phyloP scores from a whole-genome alignment of 2,113 vertebrate genomes.

The Panthera tigris region DNA sequence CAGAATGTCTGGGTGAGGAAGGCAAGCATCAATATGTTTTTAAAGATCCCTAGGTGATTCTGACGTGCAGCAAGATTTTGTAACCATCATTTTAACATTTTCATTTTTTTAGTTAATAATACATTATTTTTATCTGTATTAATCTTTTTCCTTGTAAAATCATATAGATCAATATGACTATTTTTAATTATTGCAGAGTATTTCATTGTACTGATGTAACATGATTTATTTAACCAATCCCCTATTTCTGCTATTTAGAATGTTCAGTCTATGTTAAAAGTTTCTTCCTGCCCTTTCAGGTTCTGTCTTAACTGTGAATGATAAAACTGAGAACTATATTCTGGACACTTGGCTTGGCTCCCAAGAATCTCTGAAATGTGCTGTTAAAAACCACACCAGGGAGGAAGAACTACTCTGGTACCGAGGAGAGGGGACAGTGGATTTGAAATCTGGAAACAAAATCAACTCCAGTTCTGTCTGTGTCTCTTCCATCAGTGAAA shows the following conservation, averaged over 20 bases:
- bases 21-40: background rate
- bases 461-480: constrained; percentile 85
- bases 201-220: background rate
- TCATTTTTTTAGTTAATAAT: background rate
- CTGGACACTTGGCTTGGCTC: background rate
- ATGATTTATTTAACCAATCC: background rate
- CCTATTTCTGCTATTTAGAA: background rate
- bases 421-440: constrained; percentile 67
- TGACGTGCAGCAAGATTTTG: background rate
- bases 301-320: constrained; percentile 83
- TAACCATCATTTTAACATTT: background rate
- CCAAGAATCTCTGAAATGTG: constrained; percentile 77
- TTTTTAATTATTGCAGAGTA: background rate
- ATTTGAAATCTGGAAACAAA: constrained; percentile 81
- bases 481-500: constrained; percentile 71
- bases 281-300: constrained; percentile 65
- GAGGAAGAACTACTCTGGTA: constrained; percentile 85
- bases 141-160: constrained; percentile 8
- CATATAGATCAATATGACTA: background rate
- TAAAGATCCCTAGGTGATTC: background rate
- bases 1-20: background rate
- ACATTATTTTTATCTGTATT: background rate
- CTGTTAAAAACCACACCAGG: constrained; percentile 70
- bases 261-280: background rate
- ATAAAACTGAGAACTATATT: constrained; percentile 49